A percentile compares a stretch with the other conserved stretches of the same genome.
phyloP scores from a whole-genome alignment of 2,888 invertebrate species.

The Heliconius hortense region DNA sequence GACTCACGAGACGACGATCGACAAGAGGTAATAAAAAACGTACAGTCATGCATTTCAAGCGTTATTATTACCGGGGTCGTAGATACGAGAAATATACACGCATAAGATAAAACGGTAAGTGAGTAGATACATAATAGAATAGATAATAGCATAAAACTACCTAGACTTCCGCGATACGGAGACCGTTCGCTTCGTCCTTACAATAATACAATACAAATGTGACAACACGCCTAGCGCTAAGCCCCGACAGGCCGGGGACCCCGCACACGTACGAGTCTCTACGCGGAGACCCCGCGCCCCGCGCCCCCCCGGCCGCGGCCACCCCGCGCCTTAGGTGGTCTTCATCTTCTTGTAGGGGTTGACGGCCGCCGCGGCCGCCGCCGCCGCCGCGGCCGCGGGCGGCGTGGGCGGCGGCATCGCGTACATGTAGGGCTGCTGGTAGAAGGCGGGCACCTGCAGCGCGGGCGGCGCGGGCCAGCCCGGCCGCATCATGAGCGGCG shows the following conservation, averaged over 20 bases:
- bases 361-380: constrained; percentile 76
- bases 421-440: constrained; percentile 79
- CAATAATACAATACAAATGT: constrained; percentile 81
- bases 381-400: constrained; percentile 70
- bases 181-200: constrained; percentile 77
- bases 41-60: constrained; percentile 93
- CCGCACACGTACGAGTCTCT: constrained; percentile 78
- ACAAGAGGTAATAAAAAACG: constrained; percentile 86
- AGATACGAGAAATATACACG: constrained; percentile 82
- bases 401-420: constrained; percentile 76
- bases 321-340: constrained; percentile 84
- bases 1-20: constrained; percentile 77
- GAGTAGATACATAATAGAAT: constrained; percentile 77
- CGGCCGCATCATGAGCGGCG: constrained; percentile 72
- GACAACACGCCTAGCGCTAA: constrained; percentile 80
- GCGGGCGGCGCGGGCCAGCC: constrained; percentile 71
- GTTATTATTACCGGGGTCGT: constrained; percentile 93
- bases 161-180: constrained; percentile 76
- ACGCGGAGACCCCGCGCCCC: constrained; percentile 79
- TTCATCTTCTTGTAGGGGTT: constrained; percentile 96
- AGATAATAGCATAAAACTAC: constrained; percentile 78
- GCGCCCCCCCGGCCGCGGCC: constrained; percentile 70
- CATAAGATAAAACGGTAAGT: constrained; percentile 78
- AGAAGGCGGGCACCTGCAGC: constrained; percentile 76
- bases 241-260: constrained; percentile 77